Conservation (phyloP, 2,888 invertebrate species). For the Eueremaeus valkanovi region DNA sequence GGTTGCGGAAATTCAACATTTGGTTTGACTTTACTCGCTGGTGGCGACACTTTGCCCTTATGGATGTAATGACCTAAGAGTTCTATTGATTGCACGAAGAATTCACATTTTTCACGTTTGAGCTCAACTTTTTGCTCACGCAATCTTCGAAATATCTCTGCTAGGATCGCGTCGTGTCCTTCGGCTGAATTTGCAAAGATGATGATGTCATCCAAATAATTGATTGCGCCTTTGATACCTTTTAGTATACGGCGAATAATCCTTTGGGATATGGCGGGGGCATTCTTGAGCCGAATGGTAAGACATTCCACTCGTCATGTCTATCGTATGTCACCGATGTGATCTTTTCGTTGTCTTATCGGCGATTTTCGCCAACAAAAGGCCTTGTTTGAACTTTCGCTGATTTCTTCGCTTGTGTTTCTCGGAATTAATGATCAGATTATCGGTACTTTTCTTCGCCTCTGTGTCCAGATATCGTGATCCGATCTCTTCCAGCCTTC, state of each 20-base stretch:
- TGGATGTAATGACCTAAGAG: conserved; percentile 47
- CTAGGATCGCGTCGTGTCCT: conserved; percentile 43
- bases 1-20: conserved; percentile 43
- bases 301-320: conserved; percentile 44
- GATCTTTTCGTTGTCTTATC: too few species aligned
- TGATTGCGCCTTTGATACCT: conserved; percentile 43
- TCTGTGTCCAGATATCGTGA: too few species aligned
- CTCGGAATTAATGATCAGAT: too few species aligned
- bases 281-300: conserved; percentile 47
- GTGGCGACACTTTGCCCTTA: conserved; percentile 37
- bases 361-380: too few species aligned
- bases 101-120: conserved; percentile 45
- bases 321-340: too few species aligned
- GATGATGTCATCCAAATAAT: conserved; percentile 48
- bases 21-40: conserved; percentile 43
- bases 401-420: too few species aligned
- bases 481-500: too few species aligned
- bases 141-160: conserved; percentile 44
- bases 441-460: too few species aligned
- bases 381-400: too few species aligned
- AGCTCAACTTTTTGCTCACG: conserved; percentile 44
- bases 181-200: conserved; percentile 43
- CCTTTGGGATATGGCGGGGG: conserved; percentile 47
- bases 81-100: conserved; percentile 38
- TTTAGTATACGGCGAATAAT: conserved; percentile 45